These are phyloP conservation scores for Pluvianellus socialis DNA, from an alignment of 2,113 vertebrate genomes.

Conservation along the genomic window DNA sequence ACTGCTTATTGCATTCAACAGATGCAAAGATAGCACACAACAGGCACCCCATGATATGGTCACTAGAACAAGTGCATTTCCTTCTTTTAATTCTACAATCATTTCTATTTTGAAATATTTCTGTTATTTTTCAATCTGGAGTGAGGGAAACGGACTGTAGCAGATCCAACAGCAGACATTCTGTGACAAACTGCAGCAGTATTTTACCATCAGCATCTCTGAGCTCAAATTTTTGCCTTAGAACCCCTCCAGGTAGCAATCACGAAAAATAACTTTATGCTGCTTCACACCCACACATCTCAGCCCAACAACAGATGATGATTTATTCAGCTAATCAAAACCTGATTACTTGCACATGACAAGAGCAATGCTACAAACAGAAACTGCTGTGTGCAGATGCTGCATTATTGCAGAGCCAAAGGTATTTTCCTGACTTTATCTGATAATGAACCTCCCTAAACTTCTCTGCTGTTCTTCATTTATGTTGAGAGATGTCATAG, in stretches of 20 bases:
- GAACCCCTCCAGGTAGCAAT: neutral
- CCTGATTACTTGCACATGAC: neutral
- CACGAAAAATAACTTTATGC: neutral
- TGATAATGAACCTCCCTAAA: neutral
- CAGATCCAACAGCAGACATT: neutral
- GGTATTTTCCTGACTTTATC: neutral
- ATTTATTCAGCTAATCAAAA: constrained; percentile 2
- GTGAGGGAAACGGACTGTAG: neutral
- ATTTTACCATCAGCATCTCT: neutral
- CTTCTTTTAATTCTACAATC: neutral
- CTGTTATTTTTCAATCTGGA: neutral
- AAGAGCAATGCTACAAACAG: neutral
- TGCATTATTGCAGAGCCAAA: neutral
- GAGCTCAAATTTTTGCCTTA: neutral
- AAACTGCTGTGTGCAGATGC: neutral
- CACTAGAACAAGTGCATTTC: neutral
- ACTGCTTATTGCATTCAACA: neutral
- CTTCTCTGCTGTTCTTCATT: neutral
- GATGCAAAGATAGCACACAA: neutral
- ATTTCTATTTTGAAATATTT: neutral
- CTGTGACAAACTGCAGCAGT: neutral
- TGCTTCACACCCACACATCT: neutral
- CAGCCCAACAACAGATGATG: neutral
- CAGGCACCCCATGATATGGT: accelerated
- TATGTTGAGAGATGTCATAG: neutral